phyloP scores from a whole-genome alignment of 2,113 vertebrate genomes.

The Oplegnathus fasciatus region DNA sequence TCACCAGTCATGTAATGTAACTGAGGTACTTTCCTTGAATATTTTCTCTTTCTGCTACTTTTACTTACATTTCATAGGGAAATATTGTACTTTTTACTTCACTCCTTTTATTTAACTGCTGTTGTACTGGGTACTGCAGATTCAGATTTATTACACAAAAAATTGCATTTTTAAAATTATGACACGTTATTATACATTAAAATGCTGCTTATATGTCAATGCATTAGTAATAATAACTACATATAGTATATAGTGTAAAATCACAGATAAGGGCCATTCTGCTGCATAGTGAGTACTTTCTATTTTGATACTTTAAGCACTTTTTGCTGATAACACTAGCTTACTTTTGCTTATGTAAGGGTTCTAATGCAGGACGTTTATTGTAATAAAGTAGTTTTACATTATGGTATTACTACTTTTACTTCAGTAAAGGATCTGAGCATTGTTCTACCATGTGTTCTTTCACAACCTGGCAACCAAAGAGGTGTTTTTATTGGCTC shows the following conservation, averaged over 20 bases:
- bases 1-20: neutral
- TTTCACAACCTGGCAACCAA: neutral
- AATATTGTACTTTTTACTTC: neutral
- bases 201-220: neutral
- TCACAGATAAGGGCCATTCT: neutral
- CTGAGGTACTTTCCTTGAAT: neutral
- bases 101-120: neutral
- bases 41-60: neutral
- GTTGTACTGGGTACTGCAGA: neutral
- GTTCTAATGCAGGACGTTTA: neutral
- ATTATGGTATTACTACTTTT: neutral
- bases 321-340: neutral
- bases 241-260: neutral
- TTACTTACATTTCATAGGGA: neutral
- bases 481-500: neutral
- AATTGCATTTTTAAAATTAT: neutral
- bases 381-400: neutral
- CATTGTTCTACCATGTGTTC: neutral
- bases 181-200: neutral
- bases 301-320: neutral
- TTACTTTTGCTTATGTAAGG: neutral
- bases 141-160: neutral
- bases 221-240: neutral
- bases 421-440: neutral
- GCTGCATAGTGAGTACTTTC: neutral